Base-by-base conservation (phyloP, 2,888 invertebrate species). In the Euclidia mi region DNA sequence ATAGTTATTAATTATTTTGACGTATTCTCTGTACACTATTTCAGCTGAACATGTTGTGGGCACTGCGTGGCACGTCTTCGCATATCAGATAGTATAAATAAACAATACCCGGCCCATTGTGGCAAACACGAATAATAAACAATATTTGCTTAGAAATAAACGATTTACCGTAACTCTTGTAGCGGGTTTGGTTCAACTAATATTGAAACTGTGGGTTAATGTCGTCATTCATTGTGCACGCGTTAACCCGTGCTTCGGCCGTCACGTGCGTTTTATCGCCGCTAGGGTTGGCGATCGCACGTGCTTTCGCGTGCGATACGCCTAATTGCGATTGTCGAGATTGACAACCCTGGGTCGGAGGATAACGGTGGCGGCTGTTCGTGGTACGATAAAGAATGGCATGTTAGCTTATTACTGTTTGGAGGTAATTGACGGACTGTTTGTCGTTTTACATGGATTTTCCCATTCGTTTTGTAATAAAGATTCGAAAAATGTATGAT, bases 291-390 rank as follows among this genome's bases (percentile, higher is more conserved):
- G 72, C 63, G 58, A 71, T 73, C 65, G 63, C 58, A 60, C 67
- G 68, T 71, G 72, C 56, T 74, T 76, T 79, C 81, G 81, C 83
- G 77, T 79, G 84, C 82, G 76, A 81, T 75, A 1, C 59, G 58
- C 66, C 80, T 88, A 85, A 88, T 88, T 85, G 82, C 79, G 79
- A 81, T 81, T 76, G 65, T 74, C 69, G 59, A 75, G 73, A 73
- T 71, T 71, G 82, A 71, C 83, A 84, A 73, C 79, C 84, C 80
- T 84, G 65, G 76, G 65, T 68, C 68, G 69, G 51, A 71, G 77
- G 73, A 79, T 86, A 85, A 85, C 85, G 84, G 86, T 82, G 76
- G 79, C 79, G 60, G 67, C 76, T 71, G 77, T 79, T 68, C 67
- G 71, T 67, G 58, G 47, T 44, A 68, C 59, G 59, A 52, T 65